Evolutionary conservation across 2,888 invertebrate species (phyloP).

Genomic region (Catocala fraxini): DNA sequence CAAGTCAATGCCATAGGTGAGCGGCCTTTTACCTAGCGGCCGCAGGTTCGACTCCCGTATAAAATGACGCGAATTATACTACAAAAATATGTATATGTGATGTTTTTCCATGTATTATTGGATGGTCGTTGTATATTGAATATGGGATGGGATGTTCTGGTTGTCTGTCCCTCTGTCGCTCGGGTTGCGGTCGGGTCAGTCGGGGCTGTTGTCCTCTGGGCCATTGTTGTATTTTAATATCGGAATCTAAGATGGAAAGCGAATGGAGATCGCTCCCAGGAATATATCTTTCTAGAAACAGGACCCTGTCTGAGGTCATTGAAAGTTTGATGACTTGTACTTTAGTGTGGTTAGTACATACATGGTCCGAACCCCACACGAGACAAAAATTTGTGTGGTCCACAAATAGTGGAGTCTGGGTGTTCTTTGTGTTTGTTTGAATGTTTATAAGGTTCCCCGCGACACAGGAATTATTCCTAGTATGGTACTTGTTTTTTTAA

Average conservation of each 20-base stretch:
- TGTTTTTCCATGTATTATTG: conserved; percentile 38
- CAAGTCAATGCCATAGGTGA: conserved; percentile 61
- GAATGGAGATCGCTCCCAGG: conserved; percentile 4
- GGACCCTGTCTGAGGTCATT: conserved; percentile 7
- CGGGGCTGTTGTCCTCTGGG: conserved; percentile 31
- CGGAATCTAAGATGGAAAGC: conserved; percentile 14
- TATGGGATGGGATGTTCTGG: conserved; percentile 13
- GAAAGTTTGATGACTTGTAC: neutral
- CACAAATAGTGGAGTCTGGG: no score
- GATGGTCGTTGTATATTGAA: conserved; percentile 38
- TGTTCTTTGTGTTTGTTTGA: no score
- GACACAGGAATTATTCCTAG: no score
- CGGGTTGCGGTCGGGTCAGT: conserved; percentile 9
- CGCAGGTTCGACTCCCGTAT: conserved; percentile 60
- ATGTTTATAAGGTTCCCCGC: no score
- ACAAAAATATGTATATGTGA: conserved; percentile 41
- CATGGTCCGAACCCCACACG: no score
- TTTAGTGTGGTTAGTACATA: no score
- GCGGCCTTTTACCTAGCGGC: conserved; percentile 53
- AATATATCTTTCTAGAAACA: conserved; percentile 1
- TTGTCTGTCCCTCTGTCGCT: conserved; percentile 29
- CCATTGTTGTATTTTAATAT: conserved; percentile 16
- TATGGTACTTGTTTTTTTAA: no score
- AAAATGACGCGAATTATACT: conserved; percentile 54
- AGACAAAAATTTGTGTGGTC: no score